Evolutionary conservation across 2,888 invertebrate genomes (phyloP).

Genomic region (Tetanocera ferruginea): DNA sequence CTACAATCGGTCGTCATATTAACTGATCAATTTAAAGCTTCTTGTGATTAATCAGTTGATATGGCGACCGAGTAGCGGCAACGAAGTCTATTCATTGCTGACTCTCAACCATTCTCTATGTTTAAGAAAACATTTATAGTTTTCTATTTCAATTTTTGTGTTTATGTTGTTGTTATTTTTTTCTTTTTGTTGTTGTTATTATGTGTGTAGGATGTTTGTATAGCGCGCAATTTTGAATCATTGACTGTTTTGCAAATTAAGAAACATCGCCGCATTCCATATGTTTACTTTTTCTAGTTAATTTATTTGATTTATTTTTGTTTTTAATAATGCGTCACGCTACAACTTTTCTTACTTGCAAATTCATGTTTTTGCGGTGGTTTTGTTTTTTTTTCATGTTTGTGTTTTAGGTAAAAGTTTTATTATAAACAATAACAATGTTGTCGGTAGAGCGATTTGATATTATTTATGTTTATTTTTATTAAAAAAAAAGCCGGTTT

Average conservation of each 20-base stretch:
- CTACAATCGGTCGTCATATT: no score
- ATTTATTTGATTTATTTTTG: constrained; percentile 16
- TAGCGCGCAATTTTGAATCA: no score
- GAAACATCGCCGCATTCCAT: no score
- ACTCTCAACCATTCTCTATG: no score
- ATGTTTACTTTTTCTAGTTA: not conserved
- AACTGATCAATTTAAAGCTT: no score
- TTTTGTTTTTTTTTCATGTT: not conserved
- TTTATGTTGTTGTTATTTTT: constrained; percentile 28
- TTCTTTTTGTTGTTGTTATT: constrained; percentile 21
- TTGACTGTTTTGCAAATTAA: no score
- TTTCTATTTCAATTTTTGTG: not conserved
- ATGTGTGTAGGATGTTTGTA: not conserved
- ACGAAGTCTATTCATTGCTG: no score
- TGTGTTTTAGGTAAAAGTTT: no score
- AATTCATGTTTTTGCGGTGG: not conserved
- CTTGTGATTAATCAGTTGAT: no score
- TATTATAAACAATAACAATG: not conserved
- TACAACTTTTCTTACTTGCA: not conserved
- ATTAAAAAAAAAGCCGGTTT: not conserved
- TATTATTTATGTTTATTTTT: not conserved
- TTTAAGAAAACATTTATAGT: no score
- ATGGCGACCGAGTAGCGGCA: no score
- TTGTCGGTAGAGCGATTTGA: no score
- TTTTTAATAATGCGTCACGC: not conserved